These are phyloP conservation scores for Drosophila pachea DNA, from an alignment of 1,140 invertebrate genomes.

Conservation along the genomic window DNA sequence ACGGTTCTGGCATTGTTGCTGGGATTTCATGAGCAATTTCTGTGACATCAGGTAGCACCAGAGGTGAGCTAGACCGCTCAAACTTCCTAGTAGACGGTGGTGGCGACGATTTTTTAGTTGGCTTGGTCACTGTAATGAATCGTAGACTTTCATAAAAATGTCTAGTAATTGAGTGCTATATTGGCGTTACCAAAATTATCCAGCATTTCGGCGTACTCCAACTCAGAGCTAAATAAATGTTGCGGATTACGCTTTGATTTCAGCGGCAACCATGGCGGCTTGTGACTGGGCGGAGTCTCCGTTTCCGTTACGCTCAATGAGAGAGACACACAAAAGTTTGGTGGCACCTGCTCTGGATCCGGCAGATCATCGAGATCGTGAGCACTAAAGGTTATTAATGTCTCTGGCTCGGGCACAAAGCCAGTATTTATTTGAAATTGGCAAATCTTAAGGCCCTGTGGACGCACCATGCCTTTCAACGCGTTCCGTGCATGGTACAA, in stretches of 20 bases:
- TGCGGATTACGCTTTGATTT: constrained; percentile 81
- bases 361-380: constrained; percentile 89
- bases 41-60: constrained; percentile 71
- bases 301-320: constrained; percentile 87
- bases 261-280: constrained; percentile 88
- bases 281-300: constrained; percentile 82
- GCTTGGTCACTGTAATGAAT: constrained; percentile 67
- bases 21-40: constrained; percentile 63
- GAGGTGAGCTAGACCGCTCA: constrained; percentile 52
- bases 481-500: constrained; percentile 93
- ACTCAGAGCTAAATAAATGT: constrained; percentile 87
- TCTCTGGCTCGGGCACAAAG: constrained; percentile 87
- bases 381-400: constrained; percentile 86
- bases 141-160: not conserved
- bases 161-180: not conserved
- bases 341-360: constrained; percentile 89
- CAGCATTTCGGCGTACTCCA: constrained; percentile 90
- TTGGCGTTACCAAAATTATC: constrained; percentile 85
- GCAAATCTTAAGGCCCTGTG: constrained; percentile 92
- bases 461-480: constrained; percentile 88
- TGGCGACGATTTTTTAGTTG: constrained; percentile 41
- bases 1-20: constrained; percentile 57
- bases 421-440: constrained; percentile 94
- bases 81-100: constrained; percentile 20
- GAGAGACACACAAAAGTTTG: constrained; percentile 86